These are phyloP conservation scores for Cylas formicarius DNA, from an alignment of 1,140 invertebrate genomes.

Conservation along the genomic window DNA sequence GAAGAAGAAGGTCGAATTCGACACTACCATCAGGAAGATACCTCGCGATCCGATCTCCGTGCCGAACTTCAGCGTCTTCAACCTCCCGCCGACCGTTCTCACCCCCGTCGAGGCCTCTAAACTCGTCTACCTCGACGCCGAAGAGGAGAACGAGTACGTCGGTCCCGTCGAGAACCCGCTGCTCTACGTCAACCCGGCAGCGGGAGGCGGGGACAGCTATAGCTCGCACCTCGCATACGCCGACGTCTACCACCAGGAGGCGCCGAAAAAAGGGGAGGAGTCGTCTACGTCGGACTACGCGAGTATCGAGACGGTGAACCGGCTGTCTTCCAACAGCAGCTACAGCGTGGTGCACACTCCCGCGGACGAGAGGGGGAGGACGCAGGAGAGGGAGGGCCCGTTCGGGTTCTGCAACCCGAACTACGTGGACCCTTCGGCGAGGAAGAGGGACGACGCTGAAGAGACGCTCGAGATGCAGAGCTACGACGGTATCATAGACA, in stretches of 20 bases:
- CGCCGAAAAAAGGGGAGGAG: slow-evolving; percentile 55
- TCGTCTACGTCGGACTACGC: slow-evolving; percentile 71
- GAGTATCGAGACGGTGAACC: slow-evolving; percentile 61
- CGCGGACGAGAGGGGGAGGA: slow-evolving; percentile 38
- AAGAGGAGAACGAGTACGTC: slow-evolving; percentile 43
- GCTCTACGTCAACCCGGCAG: too few relatives aligned
- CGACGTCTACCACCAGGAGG: slow-evolving; percentile 52
- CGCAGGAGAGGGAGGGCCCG: slow-evolving; percentile 42
- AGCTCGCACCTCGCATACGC: slow-evolving; percentile 53
- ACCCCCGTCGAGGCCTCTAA: slow-evolving; percentile 62
- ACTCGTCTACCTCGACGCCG: slow-evolving; percentile 62
- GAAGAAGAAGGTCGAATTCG: slow-evolving; percentile 41
- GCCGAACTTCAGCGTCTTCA: slow-evolving; percentile 63
- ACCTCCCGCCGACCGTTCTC: slow-evolving; percentile 56
- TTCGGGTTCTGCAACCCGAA: slow-evolving; percentile 69
- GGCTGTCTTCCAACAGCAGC: slow-evolving; percentile 48
- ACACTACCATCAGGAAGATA: slow-evolving; percentile 42
- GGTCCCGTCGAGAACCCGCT: too few relatives aligned
- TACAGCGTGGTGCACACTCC: slow-evolving; percentile 40
- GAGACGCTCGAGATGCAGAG: slow-evolving; percentile 37
- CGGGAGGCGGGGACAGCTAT: slow-evolving; percentile 56
- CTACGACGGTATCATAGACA: slow-evolving; percentile 30
- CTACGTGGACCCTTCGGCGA: slow-evolving; percentile 59
- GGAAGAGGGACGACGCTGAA: slow-evolving; percentile 46
- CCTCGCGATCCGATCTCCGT: slow-evolving; percentile 67